Evolutionary conservation across 2,888 invertebrate genomes (phyloP), one percentile per base, ranked within the genome.

Genomic region (Troglohyphantes excavatus): DNA sequence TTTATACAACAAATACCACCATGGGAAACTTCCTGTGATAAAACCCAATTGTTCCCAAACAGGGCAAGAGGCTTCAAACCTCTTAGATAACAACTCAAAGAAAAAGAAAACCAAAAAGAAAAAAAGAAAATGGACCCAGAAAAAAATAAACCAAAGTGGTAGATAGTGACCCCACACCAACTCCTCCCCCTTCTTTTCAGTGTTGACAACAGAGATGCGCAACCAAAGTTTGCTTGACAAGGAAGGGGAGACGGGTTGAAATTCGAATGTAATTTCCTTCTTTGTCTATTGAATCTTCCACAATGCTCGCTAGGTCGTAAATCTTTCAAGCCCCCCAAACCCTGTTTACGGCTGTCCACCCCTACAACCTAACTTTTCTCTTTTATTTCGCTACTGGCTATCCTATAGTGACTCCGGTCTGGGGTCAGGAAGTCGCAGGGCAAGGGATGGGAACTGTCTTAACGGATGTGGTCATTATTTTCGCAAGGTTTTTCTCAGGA

Each of bases 221-320:
- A 81, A 68, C 67, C n/a, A 9, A 23, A 61, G 2, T 9, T 39
- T 63, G 33, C 63, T 2, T 17, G 29, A 21, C 6, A 9, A 9
- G 17, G 21, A 21, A 9, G 21, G 43, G n/a, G 70, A 7, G 23
- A 11, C 33, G 23, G 29, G 46, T 46, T 11, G 72, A 88, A 53
- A 88, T 75, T 75, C 75, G 81, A 75, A 81, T 75, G 87, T 81
- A 88, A 75, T 88, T 39, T 29, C 33, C 39, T 33, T 19, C 63
- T 75, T 81, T 88, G 73, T 88, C 87, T 88, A n/a, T 72, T 7
- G 19, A 9, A 33, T 7, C 65, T 27, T 19, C 23, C 73, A 87
- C 65, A 63, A 88, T 65, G 26, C 26, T 46, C 23, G 53, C 21
- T 21, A 21, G 70, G 26, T 63, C 87, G 67, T 81, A 73, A 73